A percentile compares a stretch with the other conserved stretches of the same genome.
phyloP scores from a whole-genome alignment of 1,140 invertebrate genomes.

The Diploscapter pachys region DNA sequence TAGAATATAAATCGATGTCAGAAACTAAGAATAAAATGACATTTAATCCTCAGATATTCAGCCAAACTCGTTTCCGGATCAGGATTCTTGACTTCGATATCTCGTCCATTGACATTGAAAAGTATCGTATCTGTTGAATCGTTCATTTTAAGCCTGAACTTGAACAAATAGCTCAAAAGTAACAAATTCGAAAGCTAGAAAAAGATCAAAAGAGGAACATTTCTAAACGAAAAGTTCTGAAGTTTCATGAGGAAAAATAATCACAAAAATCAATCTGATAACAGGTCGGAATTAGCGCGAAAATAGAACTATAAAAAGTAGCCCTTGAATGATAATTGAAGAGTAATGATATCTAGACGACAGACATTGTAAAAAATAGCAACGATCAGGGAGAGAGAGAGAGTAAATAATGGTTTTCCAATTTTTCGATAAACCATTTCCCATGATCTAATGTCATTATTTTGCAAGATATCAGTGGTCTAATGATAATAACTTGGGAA shows the following conservation, averaged over 20 bases:
- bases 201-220: neutral
- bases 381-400: no score
- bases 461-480: no score
- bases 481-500: no score
- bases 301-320: neutral
- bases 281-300: conserved; percentile 10
- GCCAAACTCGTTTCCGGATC: conserved; percentile 35
- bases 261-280: neutral
- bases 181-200: conserved; percentile 12
- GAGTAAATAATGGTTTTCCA: no score
- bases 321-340: no score
- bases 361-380: no score
- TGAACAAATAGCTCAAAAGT: no score
- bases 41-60: conserved; percentile 36
- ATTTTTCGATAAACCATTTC: no score
- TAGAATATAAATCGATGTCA: conserved; percentile 1
- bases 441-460: no score
- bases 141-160: no score
- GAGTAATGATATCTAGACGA: no score
- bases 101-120: conserved; percentile 38
- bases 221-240: conserved; percentile 6
- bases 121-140: neutral
- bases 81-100: conserved; percentile 31
- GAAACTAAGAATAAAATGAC: conserved; percentile 21
- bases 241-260: neutral